A percentile compares a stretch with the other conserved stretches of the same genome.
These are phyloP conservation scores for Thamnophis sirtalis DNA, from an alignment of 2,113 vertebrate genomes.

Conservation along the genomic window DNA sequence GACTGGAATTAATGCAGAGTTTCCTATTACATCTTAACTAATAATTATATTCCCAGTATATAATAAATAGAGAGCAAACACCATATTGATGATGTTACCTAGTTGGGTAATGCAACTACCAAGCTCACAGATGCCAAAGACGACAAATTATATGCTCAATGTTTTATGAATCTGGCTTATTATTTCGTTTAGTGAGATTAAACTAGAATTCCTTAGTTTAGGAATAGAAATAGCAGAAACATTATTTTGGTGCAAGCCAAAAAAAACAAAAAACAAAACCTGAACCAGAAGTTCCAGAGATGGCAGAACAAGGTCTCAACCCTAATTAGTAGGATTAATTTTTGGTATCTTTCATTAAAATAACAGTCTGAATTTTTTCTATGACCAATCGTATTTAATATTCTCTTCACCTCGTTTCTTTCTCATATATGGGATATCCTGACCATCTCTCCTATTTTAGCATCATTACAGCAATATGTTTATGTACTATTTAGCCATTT, in stretches of 20 bases:
- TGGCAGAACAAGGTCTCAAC: not conserved
- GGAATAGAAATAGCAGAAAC: not conserved
- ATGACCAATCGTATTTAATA: not conserved
- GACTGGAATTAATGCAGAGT: not conserved
- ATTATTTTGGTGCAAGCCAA: not conserved
- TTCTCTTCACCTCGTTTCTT: not conserved
- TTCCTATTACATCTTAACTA: not conserved
- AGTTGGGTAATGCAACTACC: not conserved
- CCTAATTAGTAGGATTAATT: not conserved
- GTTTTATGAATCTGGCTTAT: not conserved
- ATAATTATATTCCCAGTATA: not conserved
- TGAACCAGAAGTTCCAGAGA: not conserved
- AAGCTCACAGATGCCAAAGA: not conserved
- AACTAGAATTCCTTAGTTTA: not conserved
- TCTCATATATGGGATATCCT: not conserved
- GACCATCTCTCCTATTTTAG: not conserved
- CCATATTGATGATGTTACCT: not conserved
- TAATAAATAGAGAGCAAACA: not conserved
- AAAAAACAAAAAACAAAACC: not conserved
- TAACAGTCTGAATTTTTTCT: not conserved
- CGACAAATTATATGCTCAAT: not conserved
- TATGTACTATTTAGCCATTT: constrained; percentile 25
- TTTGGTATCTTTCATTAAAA: not conserved
- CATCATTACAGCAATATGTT: constrained; percentile 1
- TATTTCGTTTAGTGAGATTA: not conserved